phyloP scores from a whole-genome alignment of 2,113 vertebrate species.

The Saguinus imperator region DNA sequence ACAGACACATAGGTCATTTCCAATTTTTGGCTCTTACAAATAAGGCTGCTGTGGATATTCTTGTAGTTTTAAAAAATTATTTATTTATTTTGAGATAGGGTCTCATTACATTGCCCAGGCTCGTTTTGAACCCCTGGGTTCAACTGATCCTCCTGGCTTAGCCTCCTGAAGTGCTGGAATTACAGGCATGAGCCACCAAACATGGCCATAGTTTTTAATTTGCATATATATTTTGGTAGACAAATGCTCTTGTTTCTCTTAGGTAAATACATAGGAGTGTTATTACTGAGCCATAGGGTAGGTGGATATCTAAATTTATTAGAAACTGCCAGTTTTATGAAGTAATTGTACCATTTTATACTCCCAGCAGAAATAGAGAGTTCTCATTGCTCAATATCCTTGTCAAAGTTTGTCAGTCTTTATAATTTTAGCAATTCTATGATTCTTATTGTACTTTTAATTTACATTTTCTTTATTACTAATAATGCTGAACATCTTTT shows the following conservation, averaged over 20 bases:
- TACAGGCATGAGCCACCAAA: too few relatives aligned
- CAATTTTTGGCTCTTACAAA: neutral
- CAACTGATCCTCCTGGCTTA: too few relatives aligned
- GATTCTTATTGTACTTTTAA: neutral
- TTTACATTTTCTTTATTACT: neutral
- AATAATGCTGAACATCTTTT: neutral
- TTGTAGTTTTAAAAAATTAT: neutral
- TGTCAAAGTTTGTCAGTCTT: neutral
- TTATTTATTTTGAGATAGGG: too few relatives aligned
- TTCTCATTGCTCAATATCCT: neutral
- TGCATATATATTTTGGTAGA: neutral
- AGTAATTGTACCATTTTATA: neutral
- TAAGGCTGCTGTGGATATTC: neutral
- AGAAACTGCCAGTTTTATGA: neutral
- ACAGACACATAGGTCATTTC: slow-evolving; percentile 2
- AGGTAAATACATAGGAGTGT: neutral
- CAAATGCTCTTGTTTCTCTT: neutral
- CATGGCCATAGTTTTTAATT: neutral
- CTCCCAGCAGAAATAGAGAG: neutral
- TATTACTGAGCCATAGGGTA: neutral
- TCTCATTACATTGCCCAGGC: too few relatives aligned
- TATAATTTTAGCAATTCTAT: neutral
- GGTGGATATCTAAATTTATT: neutral
- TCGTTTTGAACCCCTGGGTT: too few relatives aligned
- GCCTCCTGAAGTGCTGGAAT: too few relatives aligned